These are phyloP conservation scores for Apocrypta bakeri DNA, from an alignment of 1,140 invertebrate species.

Conservation along the genomic window DNA sequence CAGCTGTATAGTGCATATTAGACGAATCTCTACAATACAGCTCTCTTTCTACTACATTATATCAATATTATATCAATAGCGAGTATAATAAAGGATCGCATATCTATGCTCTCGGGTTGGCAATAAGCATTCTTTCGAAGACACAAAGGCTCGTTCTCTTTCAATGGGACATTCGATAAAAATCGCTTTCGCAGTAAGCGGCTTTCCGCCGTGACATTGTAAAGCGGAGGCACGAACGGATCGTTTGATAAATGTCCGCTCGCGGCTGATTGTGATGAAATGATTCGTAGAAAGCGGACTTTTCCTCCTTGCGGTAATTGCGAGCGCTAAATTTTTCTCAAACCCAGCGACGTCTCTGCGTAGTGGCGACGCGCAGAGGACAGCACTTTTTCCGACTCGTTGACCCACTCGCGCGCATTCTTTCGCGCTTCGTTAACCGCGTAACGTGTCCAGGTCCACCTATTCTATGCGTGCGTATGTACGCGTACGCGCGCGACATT, in stretches of 20 bases:
- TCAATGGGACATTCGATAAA: background rate
- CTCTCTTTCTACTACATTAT: too few relatives aligned
- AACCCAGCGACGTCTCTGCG: too few relatives aligned
- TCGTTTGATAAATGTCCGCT: slow-evolving; percentile 1
- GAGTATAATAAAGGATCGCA: background rate
- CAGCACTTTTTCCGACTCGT: background rate
- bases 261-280: background rate
- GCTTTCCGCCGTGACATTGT: background rate
- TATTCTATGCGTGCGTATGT: too few relatives aligned
- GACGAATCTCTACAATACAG: too few relatives aligned
- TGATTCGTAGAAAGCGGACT: background rate
- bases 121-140: background rate
- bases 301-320: background rate
- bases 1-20: too few relatives aligned
- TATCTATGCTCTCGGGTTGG: background rate
- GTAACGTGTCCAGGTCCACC: background rate
- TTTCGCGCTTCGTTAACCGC: background rate
- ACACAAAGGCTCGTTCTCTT: background rate
- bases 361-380: too few relatives aligned
- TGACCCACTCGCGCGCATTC: background rate
- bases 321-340: too few relatives aligned
- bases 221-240: background rate
- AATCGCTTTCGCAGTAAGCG: background rate
- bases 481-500: background rate
- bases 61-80: too few relatives aligned